These are phyloP conservation scores for Drosophila baimaii DNA, from an alignment of 1,140 invertebrate species.

Conservation along the genomic window DNA sequence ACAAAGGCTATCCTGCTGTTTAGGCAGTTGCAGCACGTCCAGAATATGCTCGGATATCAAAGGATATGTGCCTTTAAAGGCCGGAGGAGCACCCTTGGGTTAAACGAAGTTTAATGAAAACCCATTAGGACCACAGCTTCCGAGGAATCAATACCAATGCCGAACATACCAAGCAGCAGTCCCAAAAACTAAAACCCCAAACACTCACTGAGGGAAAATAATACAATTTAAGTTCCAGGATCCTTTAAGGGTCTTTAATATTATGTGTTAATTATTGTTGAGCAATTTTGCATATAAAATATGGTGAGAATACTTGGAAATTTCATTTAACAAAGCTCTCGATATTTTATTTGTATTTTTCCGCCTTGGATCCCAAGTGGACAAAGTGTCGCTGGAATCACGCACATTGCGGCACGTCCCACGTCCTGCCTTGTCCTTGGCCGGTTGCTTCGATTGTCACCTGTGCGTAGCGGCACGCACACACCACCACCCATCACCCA, in stretches of 20 bases:
- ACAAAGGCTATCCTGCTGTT: constrained; percentile 1
- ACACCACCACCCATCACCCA: too few relatives aligned
- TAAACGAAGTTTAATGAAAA: constrained; percentile 60
- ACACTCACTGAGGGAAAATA: background rate
- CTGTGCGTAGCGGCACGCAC: constrained; percentile 64
- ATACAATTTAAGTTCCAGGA: too few relatives aligned
- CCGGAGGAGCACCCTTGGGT: constrained; percentile 13
- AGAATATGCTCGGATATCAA: constrained; percentile 56
- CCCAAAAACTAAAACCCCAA: background rate
- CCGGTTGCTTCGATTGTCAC: constrained; percentile 62
- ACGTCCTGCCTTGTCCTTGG: constrained; percentile 8
- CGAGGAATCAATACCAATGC: constrained; percentile 30
- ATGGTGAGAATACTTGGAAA: too few relatives aligned
- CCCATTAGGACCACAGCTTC: constrained; percentile 45
- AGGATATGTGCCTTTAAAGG: constrained; percentile 4
- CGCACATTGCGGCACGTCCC: constrained; percentile 67
- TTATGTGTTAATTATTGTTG: background rate
- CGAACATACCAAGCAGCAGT: constrained; percentile 2
- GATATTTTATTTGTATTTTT: background rate
- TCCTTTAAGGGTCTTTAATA: background rate
- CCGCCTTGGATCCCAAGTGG: constrained; percentile 12
- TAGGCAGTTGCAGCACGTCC: constrained; percentile 66
- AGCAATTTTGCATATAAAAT: too few relatives aligned
- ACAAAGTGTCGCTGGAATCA: constrained; percentile 44
- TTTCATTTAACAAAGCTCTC: too few relatives aligned